Evolutionary conservation across 2,888 invertebrate species (phyloP).

Genomic region (Cynaeus angustus): DNA sequence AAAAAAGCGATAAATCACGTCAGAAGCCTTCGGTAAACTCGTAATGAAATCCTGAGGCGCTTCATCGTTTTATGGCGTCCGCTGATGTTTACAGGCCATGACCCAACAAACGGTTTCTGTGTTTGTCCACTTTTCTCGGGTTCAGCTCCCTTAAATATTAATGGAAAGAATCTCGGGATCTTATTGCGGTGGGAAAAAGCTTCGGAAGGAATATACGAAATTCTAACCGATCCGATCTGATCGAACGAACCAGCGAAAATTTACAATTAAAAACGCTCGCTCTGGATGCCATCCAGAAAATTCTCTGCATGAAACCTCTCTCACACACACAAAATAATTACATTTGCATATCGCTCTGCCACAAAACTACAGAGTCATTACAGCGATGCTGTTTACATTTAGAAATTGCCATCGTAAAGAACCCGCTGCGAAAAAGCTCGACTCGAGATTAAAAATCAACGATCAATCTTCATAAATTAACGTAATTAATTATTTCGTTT

Average conservation of each 20-base stretch:
- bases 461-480: constrained; percentile 29
- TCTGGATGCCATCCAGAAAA: too few relatives aligned
- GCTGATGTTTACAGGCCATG: constrained; percentile 8
- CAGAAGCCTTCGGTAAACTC: background rate
- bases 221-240: too few relatives aligned
- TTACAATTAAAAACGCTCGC: too few relatives aligned
- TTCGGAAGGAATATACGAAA: too few relatives aligned
- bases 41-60: constrained; percentile 14
- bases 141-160: constrained; percentile 13
- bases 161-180: constrained; percentile 6
- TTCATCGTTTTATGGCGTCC: constrained; percentile 6
- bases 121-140: constrained; percentile 20
- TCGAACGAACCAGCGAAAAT: too few relatives aligned
- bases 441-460: constrained; percentile 24
- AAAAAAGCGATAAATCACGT: constrained; percentile 10
- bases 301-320: too few relatives aligned
- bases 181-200: constrained; percentile 1
- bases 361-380: background rate
- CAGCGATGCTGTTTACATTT: constrained; percentile 12
- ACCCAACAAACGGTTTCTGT: constrained; percentile 16
- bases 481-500: constrained; percentile 23
- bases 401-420: constrained; percentile 21
- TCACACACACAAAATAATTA: constrained; percentile 4
- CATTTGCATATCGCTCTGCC: constrained; percentile 10
- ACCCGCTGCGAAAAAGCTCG: background rate